These are phyloP conservation scores for Corticium candelabrum DNA, from an alignment of 37 sponge, comb jelly and placozoan genomes.

Conservation along the genomic window DNA sequence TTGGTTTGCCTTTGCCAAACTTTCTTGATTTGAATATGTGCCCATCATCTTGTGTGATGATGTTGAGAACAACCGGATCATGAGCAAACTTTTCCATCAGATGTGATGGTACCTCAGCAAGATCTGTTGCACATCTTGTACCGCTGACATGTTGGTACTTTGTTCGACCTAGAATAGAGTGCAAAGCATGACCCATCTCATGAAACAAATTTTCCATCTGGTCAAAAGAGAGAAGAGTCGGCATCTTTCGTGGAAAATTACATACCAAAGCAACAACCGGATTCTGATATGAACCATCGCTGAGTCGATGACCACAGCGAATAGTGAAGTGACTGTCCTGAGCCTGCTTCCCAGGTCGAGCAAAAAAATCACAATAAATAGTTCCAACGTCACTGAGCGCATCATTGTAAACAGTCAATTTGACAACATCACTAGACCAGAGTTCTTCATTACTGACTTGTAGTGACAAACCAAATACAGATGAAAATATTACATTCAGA, in stretches of 20 bases:
- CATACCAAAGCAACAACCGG: slow-evolving; percentile 72
- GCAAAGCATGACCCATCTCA: slow-evolving; percentile 94
- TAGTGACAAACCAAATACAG: slow-evolving; percentile 46
- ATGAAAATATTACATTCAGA: slow-evolving; percentile 31
- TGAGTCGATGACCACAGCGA: slow-evolving; percentile 42
- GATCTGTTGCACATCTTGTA: slow-evolving; percentile 80
- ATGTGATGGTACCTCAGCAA: slow-evolving; percentile 92
- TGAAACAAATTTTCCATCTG: slow-evolving; percentile 83
- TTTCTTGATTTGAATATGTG: too few species aligned
- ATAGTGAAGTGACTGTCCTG: slow-evolving; percentile 76
- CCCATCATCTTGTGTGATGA: background rate
- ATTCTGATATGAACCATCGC: slow-evolving; percentile 36
- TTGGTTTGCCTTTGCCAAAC: too few species aligned
- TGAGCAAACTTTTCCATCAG: slow-evolving; percentile 76
- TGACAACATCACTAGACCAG: slow-evolving; percentile 49
- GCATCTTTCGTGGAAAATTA: background rate
- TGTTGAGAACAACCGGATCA: slow-evolving; percentile 44
- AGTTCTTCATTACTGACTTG: slow-evolving; percentile 42
- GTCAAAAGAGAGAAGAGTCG: slow-evolving; percentile 30
- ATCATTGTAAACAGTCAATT: slow-evolving; percentile 49
- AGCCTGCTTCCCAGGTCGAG: slow-evolving; percentile 27
- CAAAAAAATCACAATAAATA: slow-evolving; percentile 56
- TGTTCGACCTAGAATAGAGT: slow-evolving; percentile 75
- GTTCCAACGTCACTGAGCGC: slow-evolving; percentile 45
- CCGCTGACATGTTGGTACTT: slow-evolving; percentile 90